Percentiles rank a stretch among this genome's conserved stretches.
Evolutionary conservation across 37 sponge, comb jelly and placozoan species (phyloP).

Genomic region (Diacarnus erythraeanus): DNA sequence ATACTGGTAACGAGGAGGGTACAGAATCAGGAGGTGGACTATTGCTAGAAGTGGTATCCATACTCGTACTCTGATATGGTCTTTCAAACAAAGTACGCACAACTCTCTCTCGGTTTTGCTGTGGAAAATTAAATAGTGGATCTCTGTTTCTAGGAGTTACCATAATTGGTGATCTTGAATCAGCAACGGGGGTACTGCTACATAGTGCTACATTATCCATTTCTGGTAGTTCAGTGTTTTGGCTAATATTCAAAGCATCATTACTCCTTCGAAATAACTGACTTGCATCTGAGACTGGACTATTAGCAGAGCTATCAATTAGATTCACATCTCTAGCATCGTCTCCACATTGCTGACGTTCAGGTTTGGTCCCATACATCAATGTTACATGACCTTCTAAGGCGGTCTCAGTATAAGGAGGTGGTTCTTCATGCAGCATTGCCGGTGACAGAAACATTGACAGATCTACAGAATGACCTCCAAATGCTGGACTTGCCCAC

Average conservation of each 20-base stretch:
- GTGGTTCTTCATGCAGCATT: neutral
- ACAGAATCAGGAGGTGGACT: neutral
- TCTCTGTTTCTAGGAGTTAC: too few relatives aligned
- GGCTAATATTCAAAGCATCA: too few relatives aligned
- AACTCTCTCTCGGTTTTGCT: too few relatives aligned
- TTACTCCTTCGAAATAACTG: neutral
- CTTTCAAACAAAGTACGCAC: too few relatives aligned
- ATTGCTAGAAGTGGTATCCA: neutral
- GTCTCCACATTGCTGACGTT: neutral
- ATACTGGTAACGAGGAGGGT: neutral
- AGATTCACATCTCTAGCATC: neutral
- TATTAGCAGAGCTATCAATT: neutral
- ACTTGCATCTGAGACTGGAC: neutral
- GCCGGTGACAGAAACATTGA: neutral
- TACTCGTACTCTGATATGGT: neutral
- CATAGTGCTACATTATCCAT: too few relatives aligned
- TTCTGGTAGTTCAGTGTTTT: neutral
- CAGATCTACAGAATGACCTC: neutral
- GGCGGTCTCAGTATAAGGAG: conserved; percentile 20
- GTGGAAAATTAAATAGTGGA: too few relatives aligned
- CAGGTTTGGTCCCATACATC: neutral
- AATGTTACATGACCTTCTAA: conserved; percentile 20
- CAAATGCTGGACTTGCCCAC: neutral
- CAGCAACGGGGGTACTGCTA: too few relatives aligned
- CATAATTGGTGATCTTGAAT: too few relatives aligned